Base-by-base conservation (phyloP, 2,797 vertebrate genomes). In the Thamnophis elegans region DNA sequence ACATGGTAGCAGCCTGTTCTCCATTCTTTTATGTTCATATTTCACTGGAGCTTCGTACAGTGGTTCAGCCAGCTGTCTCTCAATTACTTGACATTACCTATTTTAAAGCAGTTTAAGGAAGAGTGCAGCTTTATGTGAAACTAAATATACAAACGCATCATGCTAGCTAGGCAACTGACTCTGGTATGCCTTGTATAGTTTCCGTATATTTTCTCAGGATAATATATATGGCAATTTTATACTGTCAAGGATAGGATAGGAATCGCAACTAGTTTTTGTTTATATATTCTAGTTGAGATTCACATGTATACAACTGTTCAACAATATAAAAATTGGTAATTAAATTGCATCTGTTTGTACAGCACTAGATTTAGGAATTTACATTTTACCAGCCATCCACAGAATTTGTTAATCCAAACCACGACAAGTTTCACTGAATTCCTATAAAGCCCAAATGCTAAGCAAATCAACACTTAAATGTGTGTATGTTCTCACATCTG, bases 91-190 rank as follows among this genome's bases (percentile, higher is more conserved):
- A 73, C 93, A 91, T 97, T 97, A 97, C 97, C 97, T 97, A 97
- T 96, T 97, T 97, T 96, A 97, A 97, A 97, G 97, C 97, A 98
- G 96, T 97, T 97, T 95, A 97, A 97, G 97, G 91, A 97, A 94
- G 95, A 97, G 94, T 96, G 95, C 65, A 96, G 95, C 97, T 98
- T 97, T 82, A 82, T 47, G 47, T 82, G 22, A 47, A 96, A 53
- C 95, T 96, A 97, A 51, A 89, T 89, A 91, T 98, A 98, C 98
- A 96, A 96, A 97, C 91, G 94, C 93, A 95, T 58, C 97, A 97
- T 96, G 97, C 94, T 96, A 97, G 97, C 95, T 97, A 94, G 89
- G 97, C 96, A 96, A 95, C 62, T 95, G 94, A 93, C 96, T 94
- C 96, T 94, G 65, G 94, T 93, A 96, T 97, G 97, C 97, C 96